Evolutionary conservation across 2,888 invertebrate genomes (phyloP), one percentile per base, ranked within the genome.

Genomic region (Apodemia duryi): DNA sequence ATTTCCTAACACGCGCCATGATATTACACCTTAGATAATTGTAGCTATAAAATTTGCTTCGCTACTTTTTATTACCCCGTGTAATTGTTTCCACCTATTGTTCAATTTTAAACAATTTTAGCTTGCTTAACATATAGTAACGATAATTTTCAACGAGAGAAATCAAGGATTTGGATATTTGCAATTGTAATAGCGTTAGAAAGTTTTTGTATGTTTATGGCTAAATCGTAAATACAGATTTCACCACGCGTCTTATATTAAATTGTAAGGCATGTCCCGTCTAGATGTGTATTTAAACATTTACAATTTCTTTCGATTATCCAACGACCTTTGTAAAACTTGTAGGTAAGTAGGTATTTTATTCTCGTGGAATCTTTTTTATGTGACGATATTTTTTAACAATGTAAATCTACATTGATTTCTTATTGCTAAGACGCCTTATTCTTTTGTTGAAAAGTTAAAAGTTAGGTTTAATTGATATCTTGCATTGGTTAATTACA

Each of bases 171-270:
- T 57, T 57, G 57, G 61, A 62, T 68, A 66, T 68, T 68, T 66
- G 69, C 69, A 69, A 69, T 70, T 69, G 67, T 69, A 70, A 71
- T 69, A 61, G 52, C 52, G n/a, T 64, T 71, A 70, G 70, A 70
- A 71, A 71, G 70, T 67, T 57, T 57, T 57, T 13, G 21, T 54
- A 2, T 57, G 21, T 11, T 54, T 38, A 21, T 32, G 57, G 38
- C 54, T 21, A 28, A 54, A 41, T 43, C 11, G 43, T 43, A 38
- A 7, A 60, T 61, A 43, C 52, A 21, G 52, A 54, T 54, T 54
- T 54, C 54, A 6, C 10, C 6, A 7, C 54, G 28, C 54, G 54
- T 46, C 29, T 62, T 43, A 21, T 46, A 21, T 43, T 62, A 46
- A 54, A 43, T 62, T 62, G 65, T 62, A 62, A 46, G 49, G 38